These are phyloP conservation scores for Ochlodes sylvanus DNA, from an alignment of 2,888 invertebrate genomes.

Conservation along the genomic window DNA sequence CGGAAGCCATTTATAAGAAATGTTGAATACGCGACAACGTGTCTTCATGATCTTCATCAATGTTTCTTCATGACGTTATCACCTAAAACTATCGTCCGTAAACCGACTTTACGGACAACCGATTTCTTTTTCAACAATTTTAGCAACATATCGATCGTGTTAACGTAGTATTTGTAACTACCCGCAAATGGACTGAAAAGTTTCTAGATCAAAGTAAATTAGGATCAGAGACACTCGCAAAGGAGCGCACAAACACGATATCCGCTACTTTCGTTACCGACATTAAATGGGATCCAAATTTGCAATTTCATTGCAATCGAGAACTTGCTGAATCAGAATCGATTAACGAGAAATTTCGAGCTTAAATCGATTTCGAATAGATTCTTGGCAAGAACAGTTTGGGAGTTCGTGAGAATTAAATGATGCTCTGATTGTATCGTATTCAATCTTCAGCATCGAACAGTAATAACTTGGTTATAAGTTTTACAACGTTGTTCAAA, in stretches of 20 bases:
- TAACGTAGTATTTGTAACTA: not conserved
- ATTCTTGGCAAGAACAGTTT: constrained; percentile 51
- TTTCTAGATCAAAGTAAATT: constrained; percentile 36
- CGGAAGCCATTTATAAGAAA: too few species aligned
- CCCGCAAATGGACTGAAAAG: constrained; percentile 2
- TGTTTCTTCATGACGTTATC: too few species aligned
- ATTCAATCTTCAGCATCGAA: constrained; percentile 46
- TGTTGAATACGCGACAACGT: too few species aligned
- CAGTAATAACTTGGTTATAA: constrained; percentile 30
- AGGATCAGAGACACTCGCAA: constrained; percentile 29
- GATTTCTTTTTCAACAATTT: too few species aligned
- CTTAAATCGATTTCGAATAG: constrained; percentile 60
- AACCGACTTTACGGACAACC: too few species aligned
- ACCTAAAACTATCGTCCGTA: too few species aligned
- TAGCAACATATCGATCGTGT: too few species aligned
- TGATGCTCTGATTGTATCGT: constrained; percentile 59
- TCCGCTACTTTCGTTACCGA: constrained; percentile 46
- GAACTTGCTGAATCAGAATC: constrained; percentile 67
- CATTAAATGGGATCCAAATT: constrained; percentile 54
- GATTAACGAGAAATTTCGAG: constrained; percentile 67
- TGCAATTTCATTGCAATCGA: constrained; percentile 62
- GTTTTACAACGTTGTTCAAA: constrained; percentile 18
- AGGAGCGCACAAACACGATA: constrained; percentile 45
- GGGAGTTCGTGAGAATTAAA: constrained; percentile 54
- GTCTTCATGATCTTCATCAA: too few species aligned